A percentile compares a stretch with the other conserved stretches of the same genome.
Conservation (phyloP, 2,113 vertebrate species). For the Eonycteris spelaea region DNA sequence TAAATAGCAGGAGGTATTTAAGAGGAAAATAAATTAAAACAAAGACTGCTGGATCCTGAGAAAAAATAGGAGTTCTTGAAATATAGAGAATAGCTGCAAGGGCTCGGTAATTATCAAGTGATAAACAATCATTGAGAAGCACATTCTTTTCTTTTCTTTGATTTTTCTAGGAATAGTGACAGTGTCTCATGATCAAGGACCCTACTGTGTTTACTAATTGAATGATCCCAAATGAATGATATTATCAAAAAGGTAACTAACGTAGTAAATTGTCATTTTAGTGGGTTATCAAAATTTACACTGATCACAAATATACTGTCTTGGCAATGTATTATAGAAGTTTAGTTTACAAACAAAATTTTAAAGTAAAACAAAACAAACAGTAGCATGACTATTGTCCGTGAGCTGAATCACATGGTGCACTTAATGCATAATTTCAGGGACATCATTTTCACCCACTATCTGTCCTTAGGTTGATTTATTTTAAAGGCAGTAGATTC, state of each 20-base stretch:
- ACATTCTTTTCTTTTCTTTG: constrained; percentile 50
- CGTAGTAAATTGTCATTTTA: constrained; percentile 68
- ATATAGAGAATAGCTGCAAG: constrained; percentile 73
- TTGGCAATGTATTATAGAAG: neutral
- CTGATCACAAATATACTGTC: neutral
- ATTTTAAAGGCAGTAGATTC: neutral
- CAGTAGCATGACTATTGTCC: neutral
- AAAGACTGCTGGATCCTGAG: constrained; percentile 81
- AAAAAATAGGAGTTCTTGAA: constrained; percentile 78
- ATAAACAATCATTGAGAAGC: constrained; percentile 84
- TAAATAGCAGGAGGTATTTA: constrained; percentile 86
- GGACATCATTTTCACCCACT: neutral
- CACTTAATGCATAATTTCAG: neutral
- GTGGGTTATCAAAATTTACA: constrained; percentile 8
- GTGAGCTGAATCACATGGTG: neutral
- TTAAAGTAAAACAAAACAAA: neutral
- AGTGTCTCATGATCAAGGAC: constrained; percentile 75
- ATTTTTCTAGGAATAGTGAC: constrained; percentile 77
- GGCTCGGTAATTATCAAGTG: constrained; percentile 82
- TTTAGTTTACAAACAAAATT: neutral
- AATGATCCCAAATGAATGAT: constrained; percentile 79
- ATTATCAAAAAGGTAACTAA: constrained; percentile 74
- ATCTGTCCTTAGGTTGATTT: neutral
- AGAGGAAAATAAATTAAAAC: constrained; percentile 88
- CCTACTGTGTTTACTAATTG: constrained; percentile 78